These are phyloP conservation scores for Tricholauxania praeusta DNA, from an alignment of 2,888 invertebrate genomes.

Conservation along the genomic window DNA sequence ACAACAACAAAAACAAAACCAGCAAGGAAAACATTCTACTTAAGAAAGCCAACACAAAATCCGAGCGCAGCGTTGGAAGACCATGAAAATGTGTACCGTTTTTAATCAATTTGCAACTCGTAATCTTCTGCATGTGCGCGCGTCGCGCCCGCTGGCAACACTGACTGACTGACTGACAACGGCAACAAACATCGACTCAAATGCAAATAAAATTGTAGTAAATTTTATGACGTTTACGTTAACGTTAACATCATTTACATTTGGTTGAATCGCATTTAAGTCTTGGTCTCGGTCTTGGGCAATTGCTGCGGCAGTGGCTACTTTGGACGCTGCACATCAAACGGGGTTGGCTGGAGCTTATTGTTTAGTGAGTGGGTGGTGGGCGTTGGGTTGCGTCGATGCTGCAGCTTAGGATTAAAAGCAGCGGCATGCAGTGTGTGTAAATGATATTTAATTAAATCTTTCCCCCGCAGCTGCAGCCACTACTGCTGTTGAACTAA, in stretches of 20 bases:
- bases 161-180: neutral
- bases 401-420: slow-evolving; percentile 3
- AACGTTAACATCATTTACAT: neutral
- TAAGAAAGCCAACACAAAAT: neutral
- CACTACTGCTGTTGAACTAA: neutral
- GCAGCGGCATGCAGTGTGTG: neutral
- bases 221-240: slow-evolving; percentile 29
- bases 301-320: neutral
- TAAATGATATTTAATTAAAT: slow-evolving; percentile 29
- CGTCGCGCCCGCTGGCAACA: slow-evolving; percentile 22
- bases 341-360: neutral
- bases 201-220: slow-evolving; percentile 27
- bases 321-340: neutral
- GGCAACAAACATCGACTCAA: neutral
- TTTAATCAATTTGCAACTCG: slow-evolving; percentile 51
- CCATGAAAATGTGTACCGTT: slow-evolving; percentile 34
- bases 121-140: slow-evolving; percentile 22
- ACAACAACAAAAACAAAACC: neutral
- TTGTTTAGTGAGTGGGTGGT: neutral
- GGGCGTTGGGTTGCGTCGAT: neutral
- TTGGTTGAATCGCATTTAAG: slow-evolving; percentile 20
- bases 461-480: neutral
- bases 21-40: neutral
- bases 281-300: slow-evolving; percentile 19
- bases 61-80: neutral